Percentiles rank a stretch among this genome's conserved stretches.
Evolutionary conservation across 1,140 invertebrate species (phyloP).

Genomic region (Euwallacea similis): DNA sequence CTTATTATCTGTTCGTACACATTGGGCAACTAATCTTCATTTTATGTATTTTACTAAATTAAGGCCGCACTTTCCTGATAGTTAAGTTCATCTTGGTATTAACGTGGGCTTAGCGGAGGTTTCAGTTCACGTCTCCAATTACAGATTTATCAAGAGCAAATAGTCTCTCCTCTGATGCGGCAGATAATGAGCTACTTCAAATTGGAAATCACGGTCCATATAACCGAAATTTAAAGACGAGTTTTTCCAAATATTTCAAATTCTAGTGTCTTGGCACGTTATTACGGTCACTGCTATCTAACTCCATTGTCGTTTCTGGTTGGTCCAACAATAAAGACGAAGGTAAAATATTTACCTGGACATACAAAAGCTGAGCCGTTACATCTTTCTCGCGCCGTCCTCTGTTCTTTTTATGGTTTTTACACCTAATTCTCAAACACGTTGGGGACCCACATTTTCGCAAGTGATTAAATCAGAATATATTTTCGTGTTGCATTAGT

Average conservation of each 20-base stretch:
- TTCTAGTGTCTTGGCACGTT: conserved; percentile 14
- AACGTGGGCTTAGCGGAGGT: no score
- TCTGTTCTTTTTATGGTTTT: not conserved
- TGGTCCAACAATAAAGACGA: conserved; percentile 24
- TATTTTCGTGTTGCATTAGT: not conserved
- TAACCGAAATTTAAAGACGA: conserved; percentile 1
- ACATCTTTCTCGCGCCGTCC: conserved; percentile 12
- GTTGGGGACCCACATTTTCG: no score
- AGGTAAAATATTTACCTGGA: conserved; percentile 30
- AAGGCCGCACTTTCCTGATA: no score
- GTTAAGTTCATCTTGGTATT: no score
- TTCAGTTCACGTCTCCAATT: no score
- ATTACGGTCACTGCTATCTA: conserved; percentile 8
- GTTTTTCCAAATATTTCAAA: conserved; percentile 6
- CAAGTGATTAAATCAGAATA: not conserved
- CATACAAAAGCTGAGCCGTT: conserved; percentile 15
- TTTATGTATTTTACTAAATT: no score
- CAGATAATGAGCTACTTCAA: not conserved
- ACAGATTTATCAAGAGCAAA: no score
- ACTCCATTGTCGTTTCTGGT: conserved; percentile 17
- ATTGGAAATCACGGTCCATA: conserved; percentile 18
- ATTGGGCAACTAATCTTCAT: no score
- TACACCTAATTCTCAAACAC: conserved; percentile 7
- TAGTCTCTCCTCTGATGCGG: no score
- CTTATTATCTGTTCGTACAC: no score